phyloP scores from a whole-genome alignment of 2,113 vertebrate genomes.

The Nesoenas mayeri region DNA sequence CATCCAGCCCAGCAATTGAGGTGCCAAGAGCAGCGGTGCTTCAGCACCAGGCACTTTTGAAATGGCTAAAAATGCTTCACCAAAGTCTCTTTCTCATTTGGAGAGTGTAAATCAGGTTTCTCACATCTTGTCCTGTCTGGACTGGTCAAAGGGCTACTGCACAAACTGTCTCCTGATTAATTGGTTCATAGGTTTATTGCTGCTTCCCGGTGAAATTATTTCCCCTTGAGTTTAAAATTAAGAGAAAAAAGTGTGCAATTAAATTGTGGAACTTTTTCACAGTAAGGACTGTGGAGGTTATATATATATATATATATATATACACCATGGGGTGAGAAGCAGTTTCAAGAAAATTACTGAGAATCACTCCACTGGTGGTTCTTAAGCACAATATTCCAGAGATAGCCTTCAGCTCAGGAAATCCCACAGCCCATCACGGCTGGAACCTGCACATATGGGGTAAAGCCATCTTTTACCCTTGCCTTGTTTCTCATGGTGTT shows the following conservation, averaged over 20 bases:
- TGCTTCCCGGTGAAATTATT: not conserved
- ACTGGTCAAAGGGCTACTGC: too few species aligned
- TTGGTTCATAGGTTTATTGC: not conserved
- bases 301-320: too few species aligned
- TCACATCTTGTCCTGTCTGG: too few species aligned
- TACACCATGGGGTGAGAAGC: not conserved
- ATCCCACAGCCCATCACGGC: not conserved
- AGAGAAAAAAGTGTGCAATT: not conserved
- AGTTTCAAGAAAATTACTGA: not conserved
- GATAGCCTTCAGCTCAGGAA: not conserved
- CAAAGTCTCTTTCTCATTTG: too few species aligned
- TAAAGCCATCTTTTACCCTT: not conserved
- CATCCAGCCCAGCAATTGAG: accelerated
- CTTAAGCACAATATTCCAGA: not conserved
- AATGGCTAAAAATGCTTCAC: too few species aligned
- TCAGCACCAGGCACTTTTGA: too few species aligned
- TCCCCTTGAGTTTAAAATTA: not conserved
- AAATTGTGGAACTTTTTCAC: not conserved
- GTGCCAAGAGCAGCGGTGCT: not conserved
- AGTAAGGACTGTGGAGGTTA: not conserved
- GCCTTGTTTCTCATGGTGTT: not conserved
- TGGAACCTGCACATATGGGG: accelerated
- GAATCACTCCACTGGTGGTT: not conserved
- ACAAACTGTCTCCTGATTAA: too few species aligned
- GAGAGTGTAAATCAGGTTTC: too few species aligned